These are phyloP conservation scores for Myopa tessellatipennis DNA, from an alignment of 2,888 invertebrate species.

Conservation along the genomic window DNA sequence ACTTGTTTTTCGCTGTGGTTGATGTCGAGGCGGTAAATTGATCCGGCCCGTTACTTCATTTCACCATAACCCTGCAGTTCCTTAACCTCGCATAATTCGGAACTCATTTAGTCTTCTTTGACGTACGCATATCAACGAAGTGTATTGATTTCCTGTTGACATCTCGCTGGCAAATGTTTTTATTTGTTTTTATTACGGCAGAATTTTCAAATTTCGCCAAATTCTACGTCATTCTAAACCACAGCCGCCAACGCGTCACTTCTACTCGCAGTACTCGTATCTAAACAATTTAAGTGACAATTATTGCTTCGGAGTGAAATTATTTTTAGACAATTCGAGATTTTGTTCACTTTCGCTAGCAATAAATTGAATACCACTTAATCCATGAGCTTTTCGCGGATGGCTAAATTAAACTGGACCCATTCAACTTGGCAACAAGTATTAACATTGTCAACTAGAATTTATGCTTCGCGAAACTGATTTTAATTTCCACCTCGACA, in stretches of 20 bases:
- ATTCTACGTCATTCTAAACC: background rate
- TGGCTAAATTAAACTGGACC: background rate
- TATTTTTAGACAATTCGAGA: background rate
- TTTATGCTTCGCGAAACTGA: background rate
- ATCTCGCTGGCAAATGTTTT: background rate
- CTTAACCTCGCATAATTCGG: background rate
- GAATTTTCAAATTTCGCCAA: background rate
- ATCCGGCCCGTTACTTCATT: too few species aligned
- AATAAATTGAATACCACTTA: background rate
- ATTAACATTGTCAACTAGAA: background rate
- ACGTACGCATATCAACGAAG: background rate
- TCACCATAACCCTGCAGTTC: too few species aligned
- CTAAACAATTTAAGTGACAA: background rate
- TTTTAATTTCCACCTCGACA: too few species aligned
- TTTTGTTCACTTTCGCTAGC: constrained; percentile 23
- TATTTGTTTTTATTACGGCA: background rate
- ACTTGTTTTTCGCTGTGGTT: too few species aligned
- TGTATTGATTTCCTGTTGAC: background rate
- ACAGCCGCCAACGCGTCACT: too few species aligned
- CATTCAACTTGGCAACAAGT: background rate
- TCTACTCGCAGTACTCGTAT: background rate
- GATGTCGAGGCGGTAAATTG: too few species aligned
- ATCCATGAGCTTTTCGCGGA: too few species aligned
- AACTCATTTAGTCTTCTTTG: constrained; percentile 23
- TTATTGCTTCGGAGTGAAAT: background rate